Evolutionary conservation across 2,113 vertebrate genomes (phyloP).

Genomic region (Mesitornis unicolor): DNA sequence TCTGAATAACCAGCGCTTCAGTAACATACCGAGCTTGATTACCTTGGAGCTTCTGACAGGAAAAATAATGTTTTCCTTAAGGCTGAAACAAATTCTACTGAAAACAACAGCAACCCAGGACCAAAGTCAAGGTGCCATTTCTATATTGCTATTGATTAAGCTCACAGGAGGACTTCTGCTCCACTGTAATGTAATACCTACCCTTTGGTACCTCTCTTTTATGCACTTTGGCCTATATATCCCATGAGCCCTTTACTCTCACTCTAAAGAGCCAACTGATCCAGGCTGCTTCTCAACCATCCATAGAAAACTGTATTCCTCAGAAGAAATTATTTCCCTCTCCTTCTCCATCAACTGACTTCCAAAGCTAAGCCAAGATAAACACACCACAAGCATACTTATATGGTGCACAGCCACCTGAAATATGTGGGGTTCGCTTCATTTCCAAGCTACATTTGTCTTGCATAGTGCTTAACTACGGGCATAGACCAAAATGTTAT

Average conservation of each 20-base stretch:
- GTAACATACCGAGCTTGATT: neutral
- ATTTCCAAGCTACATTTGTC: conserved; percentile 1
- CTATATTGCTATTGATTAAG: neutral
- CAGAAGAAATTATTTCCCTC: neutral
- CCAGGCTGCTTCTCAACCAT: neutral
- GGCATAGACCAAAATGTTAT: neutral
- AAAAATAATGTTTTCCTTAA: conserved; percentile 43
- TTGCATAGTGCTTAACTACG: neutral
- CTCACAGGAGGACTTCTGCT: neutral
- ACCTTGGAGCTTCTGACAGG: neutral
- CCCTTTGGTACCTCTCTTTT: neutral
- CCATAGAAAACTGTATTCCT: neutral
- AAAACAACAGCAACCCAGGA: neutral
- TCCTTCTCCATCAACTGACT: neutral
- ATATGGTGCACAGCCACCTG: neutral
- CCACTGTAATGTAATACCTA: neutral
- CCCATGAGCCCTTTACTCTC: neutral
- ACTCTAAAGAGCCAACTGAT: neutral
- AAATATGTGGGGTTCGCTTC: neutral
- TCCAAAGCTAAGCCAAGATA: conserved; percentile 29
- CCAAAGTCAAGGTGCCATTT: neutral
- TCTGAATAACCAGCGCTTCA: neutral
- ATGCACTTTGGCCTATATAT: neutral
- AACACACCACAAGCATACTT: neutral
- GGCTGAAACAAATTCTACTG: neutral